phyloP scores from a whole-genome alignment of 1,140 invertebrate species.

The Campoletis sonorensis region DNA sequence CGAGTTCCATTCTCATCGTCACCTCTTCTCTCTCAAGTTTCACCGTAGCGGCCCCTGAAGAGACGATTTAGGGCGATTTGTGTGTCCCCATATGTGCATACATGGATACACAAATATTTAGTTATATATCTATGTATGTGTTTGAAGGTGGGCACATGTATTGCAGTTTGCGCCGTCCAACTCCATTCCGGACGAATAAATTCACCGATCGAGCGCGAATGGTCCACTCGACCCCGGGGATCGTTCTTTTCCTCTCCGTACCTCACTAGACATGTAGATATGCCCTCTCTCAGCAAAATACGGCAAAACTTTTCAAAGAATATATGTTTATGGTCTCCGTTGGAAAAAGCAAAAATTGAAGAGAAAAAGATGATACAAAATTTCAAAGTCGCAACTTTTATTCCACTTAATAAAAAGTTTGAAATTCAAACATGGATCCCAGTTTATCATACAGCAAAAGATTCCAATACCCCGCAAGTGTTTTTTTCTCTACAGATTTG shows the following conservation, averaged over 20 bases:
- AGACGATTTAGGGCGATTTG: conserved; percentile 18
- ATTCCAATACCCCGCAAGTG: too few relatives aligned
- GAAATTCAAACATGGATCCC: too few relatives aligned
- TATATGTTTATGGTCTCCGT: neutral
- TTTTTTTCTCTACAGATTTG: too few relatives aligned
- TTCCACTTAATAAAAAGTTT: too few relatives aligned
- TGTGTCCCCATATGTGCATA: too few relatives aligned
- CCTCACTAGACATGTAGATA: neutral
- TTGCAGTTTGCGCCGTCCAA: conserved; percentile 7
- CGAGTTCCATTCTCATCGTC: neutral
- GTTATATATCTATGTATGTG: neutral
- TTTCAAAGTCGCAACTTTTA: too few relatives aligned
- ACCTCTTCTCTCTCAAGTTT: neutral
- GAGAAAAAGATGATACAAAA: neutral
- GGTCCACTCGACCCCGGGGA: conserved; percentile 40
- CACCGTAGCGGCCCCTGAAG: neutral
- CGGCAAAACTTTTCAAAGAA: neutral
- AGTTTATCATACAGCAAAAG: too few relatives aligned
- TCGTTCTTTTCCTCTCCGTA: conserved; percentile 33
- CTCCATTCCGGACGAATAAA: conserved; percentile 46
- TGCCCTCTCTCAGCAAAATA: neutral
- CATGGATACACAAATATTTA: too few relatives aligned
- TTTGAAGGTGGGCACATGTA: conserved; percentile 18
- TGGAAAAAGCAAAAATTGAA: neutral
- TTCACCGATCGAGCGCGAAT: conserved; percentile 46